Conservation (phyloP, 2,888 invertebrate genomes). For the Ypsolopha sequella region DNA sequence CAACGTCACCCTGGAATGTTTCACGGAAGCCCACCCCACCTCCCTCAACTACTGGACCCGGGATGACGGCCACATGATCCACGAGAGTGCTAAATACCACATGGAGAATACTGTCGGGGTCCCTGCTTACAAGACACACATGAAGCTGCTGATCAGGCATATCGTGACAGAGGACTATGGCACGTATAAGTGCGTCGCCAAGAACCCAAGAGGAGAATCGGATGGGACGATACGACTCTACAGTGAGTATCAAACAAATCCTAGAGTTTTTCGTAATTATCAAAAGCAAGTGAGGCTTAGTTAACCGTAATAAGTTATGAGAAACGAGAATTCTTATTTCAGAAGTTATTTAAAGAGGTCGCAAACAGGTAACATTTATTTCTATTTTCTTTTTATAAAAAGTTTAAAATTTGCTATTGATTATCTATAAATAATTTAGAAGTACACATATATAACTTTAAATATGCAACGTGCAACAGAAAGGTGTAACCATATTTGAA, state of each 20-base stretch:
- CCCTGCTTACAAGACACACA: slow-evolving; percentile 88
- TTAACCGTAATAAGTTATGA: no score
- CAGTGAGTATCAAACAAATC: slow-evolving; percentile 73
- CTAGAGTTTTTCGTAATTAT: no score
- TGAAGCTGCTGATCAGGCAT: slow-evolving; percentile 85
- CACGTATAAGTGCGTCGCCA: slow-evolving; percentile 89
- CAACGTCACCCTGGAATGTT: slow-evolving; percentile 88
- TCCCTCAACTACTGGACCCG: slow-evolving; percentile 93
- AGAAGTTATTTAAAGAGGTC: no score
- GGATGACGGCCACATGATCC: slow-evolving; percentile 90
- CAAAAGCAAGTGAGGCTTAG: no score
- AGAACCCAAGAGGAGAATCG: slow-evolving; percentile 92
- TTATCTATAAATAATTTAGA: no score
- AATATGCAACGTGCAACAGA: no score
- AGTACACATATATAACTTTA: no score
- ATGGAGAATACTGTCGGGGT: slow-evolving; percentile 78
- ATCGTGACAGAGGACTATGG: slow-evolving; percentile 86
- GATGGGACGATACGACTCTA: slow-evolving; percentile 91
- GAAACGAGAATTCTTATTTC: no score
- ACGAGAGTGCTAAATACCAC: slow-evolving; percentile 85
- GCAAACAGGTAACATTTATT: no score
- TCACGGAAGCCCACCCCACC: slow-evolving; percentile 91
- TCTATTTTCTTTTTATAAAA: no score
- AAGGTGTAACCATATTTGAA: no score
- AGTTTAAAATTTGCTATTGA: no score